A percentile compares a stretch with the other conserved stretches of the same genome.
Evolutionary conservation across 2,113 vertebrate genomes (phyloP).

Genomic region (Lichenostomus cassidix): DNA sequence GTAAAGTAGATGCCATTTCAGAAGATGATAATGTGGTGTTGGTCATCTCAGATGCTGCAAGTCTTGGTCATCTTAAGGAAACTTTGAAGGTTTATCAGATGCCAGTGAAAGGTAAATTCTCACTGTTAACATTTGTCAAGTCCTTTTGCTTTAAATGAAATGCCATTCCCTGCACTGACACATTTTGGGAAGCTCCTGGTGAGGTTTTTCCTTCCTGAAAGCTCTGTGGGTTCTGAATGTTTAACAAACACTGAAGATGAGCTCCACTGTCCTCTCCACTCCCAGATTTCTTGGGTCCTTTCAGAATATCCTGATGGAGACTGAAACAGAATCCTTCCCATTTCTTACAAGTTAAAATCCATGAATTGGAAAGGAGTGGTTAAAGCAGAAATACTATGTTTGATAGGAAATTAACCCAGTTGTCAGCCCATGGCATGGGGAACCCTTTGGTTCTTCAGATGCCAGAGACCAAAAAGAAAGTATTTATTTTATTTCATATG

Average conservation of each 20-base stretch:
- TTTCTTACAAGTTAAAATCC: neutral
- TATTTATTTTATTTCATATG: neutral
- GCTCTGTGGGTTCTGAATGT: neutral
- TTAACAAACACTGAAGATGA: neutral
- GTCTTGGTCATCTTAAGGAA: constrained; percentile 40
- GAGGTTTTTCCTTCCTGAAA: neutral
- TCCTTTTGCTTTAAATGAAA: neutral
- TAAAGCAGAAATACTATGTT: neutral
- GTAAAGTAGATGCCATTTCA: neutral
- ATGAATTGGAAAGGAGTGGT: neutral
- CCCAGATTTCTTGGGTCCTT: neutral
- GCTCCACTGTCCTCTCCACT: neutral
- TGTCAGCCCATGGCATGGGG: neutral
- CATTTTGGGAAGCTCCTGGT: neutral
- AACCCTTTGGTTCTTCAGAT: neutral
- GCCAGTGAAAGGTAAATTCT: constrained; percentile 51
- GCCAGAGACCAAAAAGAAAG: neutral
- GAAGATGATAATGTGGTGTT: constrained; percentile 19
- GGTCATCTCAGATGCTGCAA: constrained; percentile 21
- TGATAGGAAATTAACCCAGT: neutral
- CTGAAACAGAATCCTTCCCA: neutral
- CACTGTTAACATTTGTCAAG: neutral
- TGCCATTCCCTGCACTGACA: neutral
- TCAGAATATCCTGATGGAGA: neutral
- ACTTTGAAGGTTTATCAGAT: constrained; percentile 36